Evolutionary conservation across 1,140 invertebrate genomes (phyloP).

Genomic region (Zophobas atratus): DNA sequence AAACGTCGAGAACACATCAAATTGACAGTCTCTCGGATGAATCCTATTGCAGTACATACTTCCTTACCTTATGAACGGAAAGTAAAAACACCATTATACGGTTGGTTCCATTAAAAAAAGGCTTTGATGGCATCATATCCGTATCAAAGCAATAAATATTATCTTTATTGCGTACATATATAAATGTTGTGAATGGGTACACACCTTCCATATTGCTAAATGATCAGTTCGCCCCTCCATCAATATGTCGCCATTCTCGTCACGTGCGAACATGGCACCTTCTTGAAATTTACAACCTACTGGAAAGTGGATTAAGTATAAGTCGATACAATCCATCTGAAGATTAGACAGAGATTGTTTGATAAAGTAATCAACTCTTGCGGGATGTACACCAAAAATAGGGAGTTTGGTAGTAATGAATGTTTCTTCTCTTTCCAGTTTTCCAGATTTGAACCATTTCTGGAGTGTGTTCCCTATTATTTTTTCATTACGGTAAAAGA

Average conservation of each 20-base stretch:
- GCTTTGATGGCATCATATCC: too few species aligned
- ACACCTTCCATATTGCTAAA: conserved; percentile 79
- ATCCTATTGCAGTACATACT: too few species aligned
- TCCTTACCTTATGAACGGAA: too few species aligned
- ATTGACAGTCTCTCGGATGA: too few species aligned
- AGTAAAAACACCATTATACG: too few species aligned
- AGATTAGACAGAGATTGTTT: conserved; percentile 54
- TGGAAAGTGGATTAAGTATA: conserved; percentile 56
- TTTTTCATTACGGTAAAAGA: conserved; percentile 85
- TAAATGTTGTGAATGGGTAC: not conserved
- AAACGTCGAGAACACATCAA: too few species aligned
- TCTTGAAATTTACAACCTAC: conserved; percentile 10
- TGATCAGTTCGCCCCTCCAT: conserved; percentile 79
- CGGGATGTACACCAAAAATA: conserved; percentile 70
- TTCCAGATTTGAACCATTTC: conserved; percentile 80
- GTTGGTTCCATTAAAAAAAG: too few species aligned
- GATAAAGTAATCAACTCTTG: conserved; percentile 56
- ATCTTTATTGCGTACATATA: too few species aligned
- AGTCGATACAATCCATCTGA: conserved; percentile 53
- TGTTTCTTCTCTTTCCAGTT: conserved; percentile 81
- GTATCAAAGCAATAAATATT: too few species aligned
- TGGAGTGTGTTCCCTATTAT: conserved; percentile 83
- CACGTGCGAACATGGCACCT: not conserved
- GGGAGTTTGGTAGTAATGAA: conserved; percentile 87
- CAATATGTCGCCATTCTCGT: conserved; percentile 71